These are phyloP conservation scores for Silurus meridionalis DNA, from an alignment of 2,113 vertebrate genomes.

Conservation along the genomic window DNA sequence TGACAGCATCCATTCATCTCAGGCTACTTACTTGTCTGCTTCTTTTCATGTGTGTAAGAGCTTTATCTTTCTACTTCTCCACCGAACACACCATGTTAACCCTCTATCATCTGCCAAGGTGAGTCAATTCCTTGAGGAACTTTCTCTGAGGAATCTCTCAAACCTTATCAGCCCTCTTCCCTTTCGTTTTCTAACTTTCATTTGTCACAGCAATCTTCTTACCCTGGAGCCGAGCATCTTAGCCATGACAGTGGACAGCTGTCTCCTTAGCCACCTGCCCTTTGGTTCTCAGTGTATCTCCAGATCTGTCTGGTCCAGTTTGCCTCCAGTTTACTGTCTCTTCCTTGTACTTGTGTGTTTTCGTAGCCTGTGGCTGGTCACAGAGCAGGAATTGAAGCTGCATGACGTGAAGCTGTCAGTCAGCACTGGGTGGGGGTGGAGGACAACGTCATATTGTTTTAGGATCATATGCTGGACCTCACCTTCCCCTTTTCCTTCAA, in stretches of 20 bases:
- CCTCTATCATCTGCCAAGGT: constrained; percentile 39
- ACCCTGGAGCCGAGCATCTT: constrained; percentile 32
- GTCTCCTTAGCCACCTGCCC: constrained; percentile 56
- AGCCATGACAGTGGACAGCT: constrained; percentile 53
- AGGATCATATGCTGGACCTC: constrained; percentile 75
- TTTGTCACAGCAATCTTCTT: constrained; percentile 50
- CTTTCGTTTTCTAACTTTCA: constrained; percentile 31
- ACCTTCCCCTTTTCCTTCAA: constrained; percentile 35
- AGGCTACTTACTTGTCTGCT: background rate
- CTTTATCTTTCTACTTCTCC: background rate
- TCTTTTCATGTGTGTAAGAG: background rate
- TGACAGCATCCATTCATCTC: constrained; percentile 32
- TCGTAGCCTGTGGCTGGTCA: constrained; percentile 53
- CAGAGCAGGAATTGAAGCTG: constrained; percentile 57
- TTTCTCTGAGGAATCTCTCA: constrained; percentile 50
- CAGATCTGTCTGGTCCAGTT: constrained; percentile 61
- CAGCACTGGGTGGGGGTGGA: constrained; percentile 56
- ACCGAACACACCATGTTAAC: constrained; percentile 32
- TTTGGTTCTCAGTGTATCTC: constrained; percentile 62
- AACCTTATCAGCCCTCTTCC: constrained; percentile 46
- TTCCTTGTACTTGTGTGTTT: constrained; percentile 40
- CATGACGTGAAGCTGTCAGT: constrained; percentile 62
- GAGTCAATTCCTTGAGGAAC: constrained; percentile 15
- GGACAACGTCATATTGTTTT: constrained; percentile 69
- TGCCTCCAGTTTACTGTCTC: constrained; percentile 53